These are phyloP conservation scores for Platynereis dumerilii DNA, from an alignment of 2,888 invertebrate genomes.

Conservation along the genomic window DNA sequence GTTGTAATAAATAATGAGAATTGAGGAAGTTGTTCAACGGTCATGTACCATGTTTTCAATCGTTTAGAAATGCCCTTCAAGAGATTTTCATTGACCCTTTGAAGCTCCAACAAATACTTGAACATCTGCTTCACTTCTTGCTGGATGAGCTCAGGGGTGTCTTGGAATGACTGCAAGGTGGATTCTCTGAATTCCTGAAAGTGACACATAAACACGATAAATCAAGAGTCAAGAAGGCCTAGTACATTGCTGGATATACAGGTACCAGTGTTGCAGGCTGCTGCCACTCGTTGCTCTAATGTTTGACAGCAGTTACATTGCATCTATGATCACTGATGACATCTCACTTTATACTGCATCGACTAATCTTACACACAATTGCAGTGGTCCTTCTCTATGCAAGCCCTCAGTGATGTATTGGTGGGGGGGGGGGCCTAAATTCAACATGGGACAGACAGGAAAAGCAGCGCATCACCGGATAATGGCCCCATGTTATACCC, in stretches of 20 bases:
- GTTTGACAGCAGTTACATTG: too few species aligned
- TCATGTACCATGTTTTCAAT: slow-evolving; percentile 66
- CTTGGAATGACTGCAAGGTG: slow-evolving; percentile 51
- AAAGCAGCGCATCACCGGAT: too few species aligned
- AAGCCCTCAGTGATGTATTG: too few species aligned
- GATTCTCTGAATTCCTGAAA: slow-evolving; percentile 64
- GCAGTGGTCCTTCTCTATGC: too few species aligned
- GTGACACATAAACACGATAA: not conserved
- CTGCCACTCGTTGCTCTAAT: not conserved
- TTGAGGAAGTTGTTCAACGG: too few species aligned
- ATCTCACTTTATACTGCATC: too few species aligned
- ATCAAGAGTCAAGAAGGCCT: not conserved
- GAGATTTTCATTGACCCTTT: slow-evolving; percentile 67
- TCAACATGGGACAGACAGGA: too few species aligned
- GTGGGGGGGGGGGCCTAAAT: too few species aligned
- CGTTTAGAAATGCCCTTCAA: slow-evolving; percentile 66
- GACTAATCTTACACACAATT: too few species aligned
- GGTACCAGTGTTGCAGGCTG: not conserved
- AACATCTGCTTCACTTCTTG: slow-evolving; percentile 66
- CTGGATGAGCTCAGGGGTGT: slow-evolving; percentile 62
- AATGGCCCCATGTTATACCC: too few species aligned
- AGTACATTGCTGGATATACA: not conserved
- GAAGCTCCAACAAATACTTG: slow-evolving; percentile 67
- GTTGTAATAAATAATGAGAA: too few species aligned
- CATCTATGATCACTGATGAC: too few species aligned